phyloP scores from a whole-genome alignment of 2,888 invertebrate species.

The Platycheirus rosarum region DNA sequence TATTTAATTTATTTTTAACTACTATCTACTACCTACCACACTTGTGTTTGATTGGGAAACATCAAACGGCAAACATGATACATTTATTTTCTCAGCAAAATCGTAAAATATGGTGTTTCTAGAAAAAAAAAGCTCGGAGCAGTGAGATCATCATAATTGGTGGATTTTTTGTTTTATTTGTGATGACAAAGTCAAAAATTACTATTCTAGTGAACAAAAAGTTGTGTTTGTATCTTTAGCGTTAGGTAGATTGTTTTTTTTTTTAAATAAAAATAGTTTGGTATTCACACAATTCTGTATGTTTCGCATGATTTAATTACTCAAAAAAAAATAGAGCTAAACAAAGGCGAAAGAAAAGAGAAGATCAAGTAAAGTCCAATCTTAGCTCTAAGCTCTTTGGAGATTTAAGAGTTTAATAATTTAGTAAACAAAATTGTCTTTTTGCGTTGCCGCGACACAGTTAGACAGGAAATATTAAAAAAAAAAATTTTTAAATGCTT shows the following conservation, averaged over 20 bases:
- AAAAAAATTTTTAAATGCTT: too few species aligned
- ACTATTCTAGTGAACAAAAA: background rate
- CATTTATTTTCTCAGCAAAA: background rate
- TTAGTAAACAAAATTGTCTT: too few species aligned
- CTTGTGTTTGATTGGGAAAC: background rate
- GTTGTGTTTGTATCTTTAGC: background rate
- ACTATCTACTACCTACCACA: background rate
- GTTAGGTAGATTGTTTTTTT: background rate
- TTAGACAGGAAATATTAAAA: too few species aligned
- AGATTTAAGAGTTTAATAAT: too few species aligned
- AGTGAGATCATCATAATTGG: conserved; percentile 23
- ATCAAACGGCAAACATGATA: background rate
- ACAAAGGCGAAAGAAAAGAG: too few species aligned
- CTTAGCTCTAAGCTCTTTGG: too few species aligned
- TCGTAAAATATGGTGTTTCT: conserved; percentile 7
- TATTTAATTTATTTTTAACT: background rate
- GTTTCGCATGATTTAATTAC: too few species aligned
- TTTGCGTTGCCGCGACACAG: too few species aligned
- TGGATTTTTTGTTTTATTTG: too few species aligned
- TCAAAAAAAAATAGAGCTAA: too few species aligned
- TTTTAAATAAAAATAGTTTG: conserved; percentile 5
- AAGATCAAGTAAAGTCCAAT: too few species aligned
- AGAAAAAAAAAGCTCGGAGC: conserved; percentile 17
- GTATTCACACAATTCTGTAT: too few species aligned
- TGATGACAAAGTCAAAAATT: background rate